A percentile compares a stretch with the other conserved stretches of the same genome.
Evolutionary conservation across 2,888 invertebrate genomes (phyloP).

Genomic region (Poecilus cupreus): DNA sequence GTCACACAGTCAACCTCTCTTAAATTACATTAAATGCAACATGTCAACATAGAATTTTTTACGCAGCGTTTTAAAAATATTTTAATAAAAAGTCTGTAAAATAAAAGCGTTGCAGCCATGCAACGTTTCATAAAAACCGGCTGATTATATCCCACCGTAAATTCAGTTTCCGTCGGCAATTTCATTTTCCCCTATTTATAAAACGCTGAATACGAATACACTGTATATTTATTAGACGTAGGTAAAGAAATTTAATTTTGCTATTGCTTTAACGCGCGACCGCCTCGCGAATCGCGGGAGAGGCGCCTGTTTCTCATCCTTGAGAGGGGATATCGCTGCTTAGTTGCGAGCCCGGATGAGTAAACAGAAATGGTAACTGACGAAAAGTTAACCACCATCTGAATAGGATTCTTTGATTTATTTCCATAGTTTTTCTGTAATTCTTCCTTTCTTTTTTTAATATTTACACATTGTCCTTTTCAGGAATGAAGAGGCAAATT

Average conservation of each 20-base stretch:
- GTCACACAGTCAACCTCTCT: no score
- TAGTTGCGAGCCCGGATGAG: neutral
- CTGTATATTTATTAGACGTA: slow-evolving; percentile 36
- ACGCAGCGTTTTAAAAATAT: neutral
- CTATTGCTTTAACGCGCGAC: slow-evolving; percentile 14
- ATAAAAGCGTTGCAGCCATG: neutral
- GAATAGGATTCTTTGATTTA: no score
- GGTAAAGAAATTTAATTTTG: slow-evolving; percentile 39
- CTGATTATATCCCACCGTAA: slow-evolving; percentile 12
- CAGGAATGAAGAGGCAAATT: no score
- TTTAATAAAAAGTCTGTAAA: neutral
- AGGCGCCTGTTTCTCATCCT: neutral
- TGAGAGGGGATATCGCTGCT: neutral
- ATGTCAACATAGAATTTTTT: neutral
- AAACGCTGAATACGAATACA: slow-evolving; percentile 29
- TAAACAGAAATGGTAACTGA: no score
- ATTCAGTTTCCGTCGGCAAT: slow-evolving; percentile 38
- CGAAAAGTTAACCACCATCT: no score
- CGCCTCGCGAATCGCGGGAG: slow-evolving; percentile 2
- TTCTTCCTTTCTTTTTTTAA: no score
- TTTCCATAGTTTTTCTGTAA: no score
- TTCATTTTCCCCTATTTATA: slow-evolving; percentile 42
- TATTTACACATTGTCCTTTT: no score
- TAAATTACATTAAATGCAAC: neutral
- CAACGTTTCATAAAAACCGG: slow-evolving; percentile 6